Evolutionary conservation across 2,797 vertebrate genomes (phyloP), one percentile per base, ranked within the genome.

Genomic region (Eulemur coronatus): DNA sequence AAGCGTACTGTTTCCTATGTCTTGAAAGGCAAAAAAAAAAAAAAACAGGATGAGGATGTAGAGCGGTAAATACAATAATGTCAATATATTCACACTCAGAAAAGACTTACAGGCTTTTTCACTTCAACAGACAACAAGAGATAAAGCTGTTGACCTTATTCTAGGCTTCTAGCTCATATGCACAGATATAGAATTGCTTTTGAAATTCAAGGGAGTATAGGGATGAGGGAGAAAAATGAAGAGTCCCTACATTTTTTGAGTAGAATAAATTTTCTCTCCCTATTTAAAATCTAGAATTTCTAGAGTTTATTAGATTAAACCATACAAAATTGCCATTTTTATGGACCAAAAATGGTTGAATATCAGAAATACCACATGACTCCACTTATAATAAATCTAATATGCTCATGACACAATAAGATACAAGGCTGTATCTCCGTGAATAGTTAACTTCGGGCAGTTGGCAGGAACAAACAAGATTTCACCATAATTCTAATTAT

Each of bases 221-320:
- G 75, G 38, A 26, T n/a, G 17, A 84, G 50, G 11, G 22, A 43
- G 22, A 79, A 79, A 70, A 46, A 75, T 1, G 48, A 73, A 35
- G 18, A 55, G 2, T 89, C 2, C 35, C 26, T 15, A 55, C 15
- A 52, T 63, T 55, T 82, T 63, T 17, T 76, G 57, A 87, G 43
- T 30, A 79, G 52, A 63, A 57, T 82, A 18, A 30, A 57, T 78
- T 61, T 95, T 95, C 69, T 72, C 35, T 93, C 84, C 12, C 20
- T 61, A 2, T 81, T 75, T 86, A 85, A 96, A 97, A 88, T 79
- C 67, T 50, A 75, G 35, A 85, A 46, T 57, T 72, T 87, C 30
- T 67, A n/a, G 59, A 84, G 22, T 72, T 57, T 70, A 52, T 59
- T 84, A n/a, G 30, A 41, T 57, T 46, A 38, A 84, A n/a, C 11